phyloP scores from a whole-genome alignment of 2,888 invertebrate species.

The Ichneumoninae sp. region DNA sequence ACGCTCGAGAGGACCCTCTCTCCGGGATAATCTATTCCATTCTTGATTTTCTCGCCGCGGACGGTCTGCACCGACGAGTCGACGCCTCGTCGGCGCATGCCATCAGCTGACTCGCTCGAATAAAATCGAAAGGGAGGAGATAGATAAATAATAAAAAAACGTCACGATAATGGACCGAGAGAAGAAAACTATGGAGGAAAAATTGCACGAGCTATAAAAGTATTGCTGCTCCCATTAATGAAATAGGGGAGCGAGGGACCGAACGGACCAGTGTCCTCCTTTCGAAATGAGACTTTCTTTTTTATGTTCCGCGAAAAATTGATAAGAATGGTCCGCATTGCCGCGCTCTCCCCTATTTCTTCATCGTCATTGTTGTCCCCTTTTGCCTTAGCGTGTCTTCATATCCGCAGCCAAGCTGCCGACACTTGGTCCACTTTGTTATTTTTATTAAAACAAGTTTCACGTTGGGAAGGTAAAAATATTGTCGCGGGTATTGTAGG shows the following conservation, averaged over 20 bases:
- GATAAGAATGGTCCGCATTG: not conserved
- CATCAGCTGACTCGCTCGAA: constrained; percentile 20
- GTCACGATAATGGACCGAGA: constrained; percentile 33
- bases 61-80: constrained; percentile 2
- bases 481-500: not conserved
- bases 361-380: not conserved
- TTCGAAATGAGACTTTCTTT: not conserved
- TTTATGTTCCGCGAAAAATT: not conserved
- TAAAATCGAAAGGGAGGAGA: constrained; percentile 27
- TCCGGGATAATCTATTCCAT: constrained; percentile 71
- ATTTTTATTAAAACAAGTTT: constrained; percentile 5
- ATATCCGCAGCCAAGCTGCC: not conserved
- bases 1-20: constrained; percentile 47
- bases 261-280: not conserved
- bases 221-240: constrained; percentile 36
- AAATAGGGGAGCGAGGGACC: constrained; percentile 18
- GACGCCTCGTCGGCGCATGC: constrained; percentile 7
- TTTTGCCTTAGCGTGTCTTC: not conserved
- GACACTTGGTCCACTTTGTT: not conserved
- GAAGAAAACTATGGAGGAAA: constrained; percentile 2
- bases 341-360: not conserved
- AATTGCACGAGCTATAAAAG: constrained; percentile 48
- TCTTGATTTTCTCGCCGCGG: constrained; percentile 39
- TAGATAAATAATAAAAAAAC: not conserved
- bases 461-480: not conserved